Evolutionary conservation across 2,888 invertebrate species (phyloP).

Genomic region (Ramazzottius varieornatus): DNA sequence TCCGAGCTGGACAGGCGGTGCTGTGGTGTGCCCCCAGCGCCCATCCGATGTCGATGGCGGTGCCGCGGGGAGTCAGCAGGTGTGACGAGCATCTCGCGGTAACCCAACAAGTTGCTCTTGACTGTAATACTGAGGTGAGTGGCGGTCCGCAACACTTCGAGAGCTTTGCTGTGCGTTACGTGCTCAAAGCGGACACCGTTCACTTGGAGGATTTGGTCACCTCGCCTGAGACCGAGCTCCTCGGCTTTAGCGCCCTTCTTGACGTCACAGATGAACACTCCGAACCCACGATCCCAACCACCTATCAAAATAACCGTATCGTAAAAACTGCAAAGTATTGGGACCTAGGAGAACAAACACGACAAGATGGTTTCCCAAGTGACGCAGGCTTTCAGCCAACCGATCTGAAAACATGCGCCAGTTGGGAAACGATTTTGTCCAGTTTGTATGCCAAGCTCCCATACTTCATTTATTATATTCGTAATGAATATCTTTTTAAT

Average conservation of each 20-base stretch:
- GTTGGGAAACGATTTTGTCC: too few species aligned
- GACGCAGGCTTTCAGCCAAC: too few species aligned
- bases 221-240: constrained; percentile 77
- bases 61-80: constrained; percentile 6
- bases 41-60: background rate
- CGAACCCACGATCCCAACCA: constrained; percentile 67
- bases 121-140: constrained; percentile 88
- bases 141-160: constrained; percentile 70
- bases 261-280: constrained; percentile 78
- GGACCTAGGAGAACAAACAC: too few species aligned
- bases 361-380: too few species aligned
- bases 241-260: constrained; percentile 77
- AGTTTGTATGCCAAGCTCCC: too few species aligned
- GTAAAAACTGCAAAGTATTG: too few species aligned
- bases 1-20: background rate
- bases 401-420: too few species aligned
- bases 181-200: constrained; percentile 89
- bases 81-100: constrained; percentile 14
- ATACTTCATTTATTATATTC: too few species aligned
- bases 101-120: constrained; percentile 72
- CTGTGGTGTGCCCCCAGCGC: background rate
- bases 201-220: constrained; percentile 66
- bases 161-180: constrained; percentile 62
- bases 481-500: too few species aligned
- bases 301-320: too few species aligned